Percentiles rank a stretch among this genome's conserved stretches.
phyloP scores from a whole-genome alignment of 2,113 vertebrate species.

The Manacus vitellinus region DNA sequence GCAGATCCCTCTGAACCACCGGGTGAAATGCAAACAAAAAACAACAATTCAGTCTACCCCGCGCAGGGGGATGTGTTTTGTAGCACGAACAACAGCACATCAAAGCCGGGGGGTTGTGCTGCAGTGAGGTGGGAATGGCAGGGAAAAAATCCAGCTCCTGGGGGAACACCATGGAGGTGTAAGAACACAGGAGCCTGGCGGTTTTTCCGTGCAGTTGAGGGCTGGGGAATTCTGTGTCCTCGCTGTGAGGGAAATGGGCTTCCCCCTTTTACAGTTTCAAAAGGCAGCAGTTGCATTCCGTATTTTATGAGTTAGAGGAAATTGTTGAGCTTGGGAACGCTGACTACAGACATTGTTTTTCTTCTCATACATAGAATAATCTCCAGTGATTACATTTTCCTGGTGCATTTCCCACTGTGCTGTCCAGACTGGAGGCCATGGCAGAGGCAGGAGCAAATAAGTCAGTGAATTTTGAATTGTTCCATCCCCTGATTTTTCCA shows the following conservation, averaged over 20 bases:
- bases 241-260: background rate
- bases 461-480: slow-evolving; percentile 21
- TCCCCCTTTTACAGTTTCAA: background rate
- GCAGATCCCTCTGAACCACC: background rate
- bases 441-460: slow-evolving; percentile 21
- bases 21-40: background rate
- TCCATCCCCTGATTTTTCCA: background rate
- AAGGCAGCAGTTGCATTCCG: background rate
- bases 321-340: background rate
- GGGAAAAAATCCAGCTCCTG: background rate
- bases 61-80: background rate
- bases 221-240: background rate
- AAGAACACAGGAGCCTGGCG: background rate
- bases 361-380: slow-evolving; percentile 10
- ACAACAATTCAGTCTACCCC: background rate
- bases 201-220: accelerated
- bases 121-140: background rate
- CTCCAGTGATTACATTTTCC: slow-evolving; percentile 32
- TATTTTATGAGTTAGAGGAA: background rate
- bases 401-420: background rate
- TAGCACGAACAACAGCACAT: background rate
- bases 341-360: background rate
- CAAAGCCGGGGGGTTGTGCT: background rate
- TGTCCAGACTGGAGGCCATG: background rate
- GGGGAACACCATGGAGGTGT: accelerated